Percentiles rank a stretch among this genome's conserved stretches.
Evolutionary conservation across 2,888 invertebrate genomes (phyloP).

Genomic region (Lasioglossum zephyrum): DNA sequence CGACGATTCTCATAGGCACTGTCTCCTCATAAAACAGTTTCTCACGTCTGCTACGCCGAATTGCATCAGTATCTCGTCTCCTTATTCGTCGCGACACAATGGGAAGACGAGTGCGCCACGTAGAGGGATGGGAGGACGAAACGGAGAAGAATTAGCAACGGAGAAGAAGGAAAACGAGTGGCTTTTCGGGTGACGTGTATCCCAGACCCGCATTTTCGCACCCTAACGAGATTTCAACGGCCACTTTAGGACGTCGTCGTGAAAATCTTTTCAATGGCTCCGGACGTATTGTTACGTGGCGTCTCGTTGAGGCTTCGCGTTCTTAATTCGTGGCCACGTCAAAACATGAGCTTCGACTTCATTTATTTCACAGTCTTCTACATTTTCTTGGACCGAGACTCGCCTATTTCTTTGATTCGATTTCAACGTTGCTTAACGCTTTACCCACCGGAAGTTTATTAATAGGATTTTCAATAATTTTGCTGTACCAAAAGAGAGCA

Average conservation of each 20-base stretch:
- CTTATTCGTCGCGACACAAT: slow-evolving; percentile 12
- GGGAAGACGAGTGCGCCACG: slow-evolving; percentile 7
- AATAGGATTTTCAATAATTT: no score
- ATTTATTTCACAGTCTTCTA: neutral
- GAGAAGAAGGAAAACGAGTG: slow-evolving; percentile 28
- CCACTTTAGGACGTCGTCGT: slow-evolving; percentile 49
- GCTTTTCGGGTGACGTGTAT: slow-evolving; percentile 51
- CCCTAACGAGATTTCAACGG: slow-evolving; percentile 64
- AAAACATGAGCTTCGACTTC: slow-evolving; percentile 1
- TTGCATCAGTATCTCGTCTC: slow-evolving; percentile 36
- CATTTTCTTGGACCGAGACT: neutral
- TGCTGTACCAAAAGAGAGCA: no score
- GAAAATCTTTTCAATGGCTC: slow-evolving; percentile 49
- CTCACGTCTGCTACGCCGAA: slow-evolving; percentile 20
- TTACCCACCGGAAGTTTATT: no score
- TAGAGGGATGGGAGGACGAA: neutral
- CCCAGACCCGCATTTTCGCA: slow-evolving; percentile 46
- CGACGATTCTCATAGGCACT: slow-evolving; percentile 2
- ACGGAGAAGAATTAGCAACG: slow-evolving; percentile 28
- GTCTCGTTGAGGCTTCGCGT: slow-evolving; percentile 25
- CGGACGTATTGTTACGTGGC: slow-evolving; percentile 45
- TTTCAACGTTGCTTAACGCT: no score
- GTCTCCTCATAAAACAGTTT: slow-evolving; percentile 35
- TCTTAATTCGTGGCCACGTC: slow-evolving; percentile 16
- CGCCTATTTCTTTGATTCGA: no score